Evolutionary conservation across 2,888 invertebrate genomes (phyloP), one percentile per base, ranked within the genome.

Genomic region (Rhingia rostrata): DNA sequence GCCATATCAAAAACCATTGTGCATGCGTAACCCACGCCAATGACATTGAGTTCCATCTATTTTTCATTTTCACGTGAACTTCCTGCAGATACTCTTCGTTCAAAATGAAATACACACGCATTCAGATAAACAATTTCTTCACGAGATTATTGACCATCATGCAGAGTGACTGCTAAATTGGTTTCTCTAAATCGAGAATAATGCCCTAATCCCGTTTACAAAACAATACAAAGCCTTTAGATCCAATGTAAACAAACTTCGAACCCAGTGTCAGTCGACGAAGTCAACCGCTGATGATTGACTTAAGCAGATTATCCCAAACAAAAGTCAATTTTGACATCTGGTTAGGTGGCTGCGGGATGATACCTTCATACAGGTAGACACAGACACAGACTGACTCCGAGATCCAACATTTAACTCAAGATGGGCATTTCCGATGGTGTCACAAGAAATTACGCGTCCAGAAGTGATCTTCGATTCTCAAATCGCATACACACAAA

Each of bases 251-350:
- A 84, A 84, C 79, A 84, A 74, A 79, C 79, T 58, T 58, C 9
- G 7, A 14, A 54, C 56, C 66, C 56, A 51, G 60, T 70, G 66
- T 61, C 80, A 49, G 60, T 39, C 45, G 64, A 54, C 49, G 79
- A 78, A 72, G 66, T 56, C 79, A 75, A 49, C 67, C 64, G 49
- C 83, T 60, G 83, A 74, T 79, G 83, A 84, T 69, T 84, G 83
- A 84, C 83, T 84, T 79, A 79, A 74, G 83, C 63, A 74, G 83
- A 84, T 84, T 79, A 84, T 84, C 83, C 74, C 73, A 79, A 69
- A 84, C 83, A 84, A 84, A 69, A 54, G 73, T 84, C 41, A 79
- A 69, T 79, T 84, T 74, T 79, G 79, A 84, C 83, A 84, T 79
- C 83, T 84, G 83, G 79, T 72, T 77, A 53, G 77, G 39, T 77